Conservation (phyloP, 1,140 invertebrate species). For the Ephestia elutella region DNA sequence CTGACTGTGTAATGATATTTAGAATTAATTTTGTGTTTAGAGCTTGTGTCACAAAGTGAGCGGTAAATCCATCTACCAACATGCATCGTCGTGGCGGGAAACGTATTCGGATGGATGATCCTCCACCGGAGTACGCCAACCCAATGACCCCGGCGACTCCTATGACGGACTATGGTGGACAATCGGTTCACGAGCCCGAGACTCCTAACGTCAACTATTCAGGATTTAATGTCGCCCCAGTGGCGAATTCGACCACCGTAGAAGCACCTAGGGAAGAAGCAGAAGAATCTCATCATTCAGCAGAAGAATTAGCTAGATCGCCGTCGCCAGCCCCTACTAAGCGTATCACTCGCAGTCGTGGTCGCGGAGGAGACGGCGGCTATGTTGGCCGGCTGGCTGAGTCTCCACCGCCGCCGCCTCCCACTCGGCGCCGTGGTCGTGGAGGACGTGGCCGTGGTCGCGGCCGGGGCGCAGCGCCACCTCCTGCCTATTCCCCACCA, state of each 20-base stretch:
- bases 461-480: slow-evolving; percentile 51
- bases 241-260: slow-evolving; percentile 40
- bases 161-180: slow-evolving; percentile 65
- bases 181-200: slow-evolving; percentile 66
- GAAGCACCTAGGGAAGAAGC: slow-evolving; percentile 44
- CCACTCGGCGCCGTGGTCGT: slow-evolving; percentile 41
- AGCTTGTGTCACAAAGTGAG: background rate
- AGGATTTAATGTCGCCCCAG: slow-evolving; percentile 52
- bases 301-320: slow-evolving; percentile 51
- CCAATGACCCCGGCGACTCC: slow-evolving; percentile 83
- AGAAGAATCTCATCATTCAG: slow-evolving; percentile 36
- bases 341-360: slow-evolving; percentile 66
- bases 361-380: slow-evolving; percentile 53
- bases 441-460: slow-evolving; percentile 48
- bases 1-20: background rate
- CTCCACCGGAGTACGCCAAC: slow-evolving; percentile 88
- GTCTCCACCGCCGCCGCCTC: slow-evolving; percentile 56
- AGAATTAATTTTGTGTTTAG: background rate
- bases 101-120: slow-evolving; percentile 92
- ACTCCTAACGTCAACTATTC: slow-evolving; percentile 43
- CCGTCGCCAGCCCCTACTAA: slow-evolving; percentile 65
- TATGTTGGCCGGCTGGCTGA: slow-evolving; percentile 56
- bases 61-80: slow-evolving; percentile 38
- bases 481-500: slow-evolving; percentile 49
- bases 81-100: slow-evolving; percentile 90